Percentiles rank a stretch among this genome's conserved stretches.
Evolutionary conservation across 1,140 invertebrate genomes (phyloP).

Genomic region (Cyphomyrmex costatus): DNA sequence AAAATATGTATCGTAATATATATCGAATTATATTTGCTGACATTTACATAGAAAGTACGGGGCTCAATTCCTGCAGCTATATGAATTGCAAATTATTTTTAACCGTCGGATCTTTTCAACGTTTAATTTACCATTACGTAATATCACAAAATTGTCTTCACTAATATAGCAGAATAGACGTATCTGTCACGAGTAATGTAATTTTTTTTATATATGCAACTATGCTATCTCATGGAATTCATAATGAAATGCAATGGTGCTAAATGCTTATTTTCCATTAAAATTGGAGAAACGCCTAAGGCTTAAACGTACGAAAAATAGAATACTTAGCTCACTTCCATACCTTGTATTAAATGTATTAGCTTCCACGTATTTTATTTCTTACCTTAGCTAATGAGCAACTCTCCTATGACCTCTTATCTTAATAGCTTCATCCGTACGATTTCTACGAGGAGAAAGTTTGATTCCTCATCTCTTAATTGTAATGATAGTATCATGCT

Average conservation of each 20-base stretch:
- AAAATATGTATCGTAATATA: slow-evolving; percentile 22
- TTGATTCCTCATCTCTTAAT: slow-evolving; percentile 30
- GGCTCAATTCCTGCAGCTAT: slow-evolving; percentile 55
- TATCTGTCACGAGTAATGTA: slow-evolving; percentile 56
- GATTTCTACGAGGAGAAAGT: not conserved
- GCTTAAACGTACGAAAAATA: slow-evolving; percentile 64
- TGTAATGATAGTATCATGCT: slow-evolving; percentile 38
- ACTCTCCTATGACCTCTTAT: slow-evolving; percentile 55
- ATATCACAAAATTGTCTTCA: slow-evolving; percentile 60
- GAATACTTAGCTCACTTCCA: slow-evolving; percentile 53
- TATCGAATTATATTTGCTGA: slow-evolving; percentile 26
- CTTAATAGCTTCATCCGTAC: slow-evolving; percentile 39
- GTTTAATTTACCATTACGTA: slow-evolving; percentile 50
- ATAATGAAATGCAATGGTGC: slow-evolving; percentile 47
- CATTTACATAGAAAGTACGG: slow-evolving; percentile 20
- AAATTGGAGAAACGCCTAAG: slow-evolving; percentile 57
- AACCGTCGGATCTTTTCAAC: not conserved
- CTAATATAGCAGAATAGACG: slow-evolving; percentile 60
- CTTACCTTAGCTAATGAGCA: slow-evolving; percentile 62
- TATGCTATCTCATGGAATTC: slow-evolving; percentile 57
- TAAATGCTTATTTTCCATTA: slow-evolving; percentile 47
- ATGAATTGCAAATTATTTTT: slow-evolving; percentile 48
- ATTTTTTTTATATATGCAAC: slow-evolving; percentile 51
- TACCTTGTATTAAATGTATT: slow-evolving; percentile 57
- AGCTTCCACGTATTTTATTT: slow-evolving; percentile 57